phyloP scores from a whole-genome alignment of 2,113 vertebrate species.

The Desmodus rotundus region DNA sequence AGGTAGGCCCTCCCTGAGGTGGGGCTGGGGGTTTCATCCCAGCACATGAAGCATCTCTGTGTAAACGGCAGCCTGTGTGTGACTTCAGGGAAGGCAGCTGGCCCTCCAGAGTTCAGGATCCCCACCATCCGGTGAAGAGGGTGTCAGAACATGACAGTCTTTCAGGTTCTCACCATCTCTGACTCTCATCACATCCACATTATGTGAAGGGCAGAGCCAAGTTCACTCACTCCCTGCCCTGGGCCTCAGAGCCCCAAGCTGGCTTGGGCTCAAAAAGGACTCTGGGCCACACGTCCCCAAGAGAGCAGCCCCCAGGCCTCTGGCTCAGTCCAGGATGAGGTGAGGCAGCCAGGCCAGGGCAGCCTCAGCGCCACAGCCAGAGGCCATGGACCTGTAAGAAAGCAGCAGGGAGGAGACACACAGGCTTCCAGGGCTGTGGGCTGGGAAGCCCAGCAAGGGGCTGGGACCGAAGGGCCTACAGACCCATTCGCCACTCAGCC shows the following conservation, averaged over 20 bases:
- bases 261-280: neutral
- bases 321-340: neutral
- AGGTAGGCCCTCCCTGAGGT: neutral
- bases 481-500: neutral
- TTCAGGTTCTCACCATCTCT: too few species aligned
- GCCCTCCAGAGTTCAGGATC: accelerated
- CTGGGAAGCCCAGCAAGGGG: neutral
- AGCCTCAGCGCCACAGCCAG: too few species aligned
- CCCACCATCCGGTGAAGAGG: accelerated
- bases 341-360: neutral
- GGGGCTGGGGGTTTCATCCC: neutral
- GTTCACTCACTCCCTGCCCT: neutral
- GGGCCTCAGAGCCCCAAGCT: neutral
- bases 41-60: neutral
- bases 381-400: accelerated
- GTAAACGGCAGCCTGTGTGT: neutral
- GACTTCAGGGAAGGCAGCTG: neutral
- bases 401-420: neutral
- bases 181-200: neutral
- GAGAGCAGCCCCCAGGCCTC: accelerated
- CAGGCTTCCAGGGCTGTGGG: accelerated
- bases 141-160: neutral
- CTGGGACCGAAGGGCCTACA: neutral
- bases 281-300: neutral
- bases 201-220: neutral